phyloP scores from a whole-genome alignment of 2,797 vertebrate species.

The Eidolon dupreanum region DNA sequence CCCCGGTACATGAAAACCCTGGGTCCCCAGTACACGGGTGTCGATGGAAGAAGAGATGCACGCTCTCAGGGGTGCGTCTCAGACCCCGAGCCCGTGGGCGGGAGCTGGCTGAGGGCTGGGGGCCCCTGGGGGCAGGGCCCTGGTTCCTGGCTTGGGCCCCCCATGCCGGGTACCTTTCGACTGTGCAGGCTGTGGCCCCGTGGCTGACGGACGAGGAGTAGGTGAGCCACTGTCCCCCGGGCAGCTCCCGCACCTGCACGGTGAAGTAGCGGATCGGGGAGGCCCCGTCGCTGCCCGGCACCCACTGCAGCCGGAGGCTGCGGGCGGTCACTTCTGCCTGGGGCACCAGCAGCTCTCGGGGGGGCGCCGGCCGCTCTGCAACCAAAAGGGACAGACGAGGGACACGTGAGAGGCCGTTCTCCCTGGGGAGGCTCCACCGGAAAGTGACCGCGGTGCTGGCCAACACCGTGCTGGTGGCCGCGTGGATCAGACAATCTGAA shows the following conservation, averaged over 20 bases:
- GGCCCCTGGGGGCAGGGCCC: accelerated
- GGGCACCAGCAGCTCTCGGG: conserved; percentile 89
- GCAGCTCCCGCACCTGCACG: conserved; percentile 92
- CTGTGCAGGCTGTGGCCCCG: conserved; percentile 88
- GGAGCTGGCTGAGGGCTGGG: background rate
- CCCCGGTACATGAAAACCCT: background rate
- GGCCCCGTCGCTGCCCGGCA: conserved; percentile 92
- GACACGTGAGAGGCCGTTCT: background rate
- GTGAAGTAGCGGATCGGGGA: conserved; percentile 96
- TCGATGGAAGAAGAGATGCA: accelerated
- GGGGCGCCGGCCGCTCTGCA: conserved; percentile 94
- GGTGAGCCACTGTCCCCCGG: conserved; percentile 89
- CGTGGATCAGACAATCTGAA: accelerated
- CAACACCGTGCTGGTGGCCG: accelerated
- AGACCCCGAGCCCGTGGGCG: too few species aligned
- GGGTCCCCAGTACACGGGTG: background rate
- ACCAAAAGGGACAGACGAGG: background rate
- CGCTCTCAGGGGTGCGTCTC: background rate
- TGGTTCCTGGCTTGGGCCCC: background rate
- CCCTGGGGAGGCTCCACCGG: background rate
- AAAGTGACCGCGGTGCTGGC: accelerated
- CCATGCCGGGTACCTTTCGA: conserved; percentile 88
- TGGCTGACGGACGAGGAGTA: conserved; percentile 92
- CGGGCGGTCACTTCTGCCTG: conserved; percentile 92
- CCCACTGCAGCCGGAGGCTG: conserved; percentile 91